Conservation (phyloP, 2,797 vertebrate genomes). For the Intellagama lesueurii region DNA sequence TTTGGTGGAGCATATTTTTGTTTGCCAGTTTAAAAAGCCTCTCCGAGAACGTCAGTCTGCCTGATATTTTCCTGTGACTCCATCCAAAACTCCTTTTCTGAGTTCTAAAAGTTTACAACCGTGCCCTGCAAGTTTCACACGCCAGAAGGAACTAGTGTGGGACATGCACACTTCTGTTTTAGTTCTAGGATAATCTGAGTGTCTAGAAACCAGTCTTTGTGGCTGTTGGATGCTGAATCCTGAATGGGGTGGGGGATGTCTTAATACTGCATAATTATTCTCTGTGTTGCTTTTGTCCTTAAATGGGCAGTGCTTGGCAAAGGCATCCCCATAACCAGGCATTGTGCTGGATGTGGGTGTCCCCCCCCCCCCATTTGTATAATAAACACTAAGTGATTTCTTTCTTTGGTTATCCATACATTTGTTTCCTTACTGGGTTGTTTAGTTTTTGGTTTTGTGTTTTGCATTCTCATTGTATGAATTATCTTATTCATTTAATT, state of each 20-base stretch:
- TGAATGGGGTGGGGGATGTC: neutral
- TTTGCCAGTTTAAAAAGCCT: neutral
- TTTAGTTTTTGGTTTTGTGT: accelerated
- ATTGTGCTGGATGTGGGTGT: neutral
- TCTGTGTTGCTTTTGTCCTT: neutral
- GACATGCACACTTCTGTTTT: neutral
- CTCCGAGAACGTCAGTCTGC: neutral
- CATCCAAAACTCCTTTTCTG: neutral
- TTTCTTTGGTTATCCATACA: neutral
- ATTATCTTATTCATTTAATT: accelerated
- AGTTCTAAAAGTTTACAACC: neutral
- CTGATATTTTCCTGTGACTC: neutral
- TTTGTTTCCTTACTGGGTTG: neutral
- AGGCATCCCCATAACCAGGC: neutral
- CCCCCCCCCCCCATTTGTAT: neutral
- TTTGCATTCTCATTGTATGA: neutral
- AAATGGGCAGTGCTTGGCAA: neutral
- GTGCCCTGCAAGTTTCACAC: neutral
- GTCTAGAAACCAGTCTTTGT: neutral
- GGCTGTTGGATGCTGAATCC: accelerated
- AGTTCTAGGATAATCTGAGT: no score
- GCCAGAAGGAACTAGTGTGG: neutral
- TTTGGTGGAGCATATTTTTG: accelerated
- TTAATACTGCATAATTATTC: neutral
- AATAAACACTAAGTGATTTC: neutral